Evolutionary conservation across 2,797 vertebrate genomes (phyloP).

Genomic region (Pygocentrus nattereri): DNA sequence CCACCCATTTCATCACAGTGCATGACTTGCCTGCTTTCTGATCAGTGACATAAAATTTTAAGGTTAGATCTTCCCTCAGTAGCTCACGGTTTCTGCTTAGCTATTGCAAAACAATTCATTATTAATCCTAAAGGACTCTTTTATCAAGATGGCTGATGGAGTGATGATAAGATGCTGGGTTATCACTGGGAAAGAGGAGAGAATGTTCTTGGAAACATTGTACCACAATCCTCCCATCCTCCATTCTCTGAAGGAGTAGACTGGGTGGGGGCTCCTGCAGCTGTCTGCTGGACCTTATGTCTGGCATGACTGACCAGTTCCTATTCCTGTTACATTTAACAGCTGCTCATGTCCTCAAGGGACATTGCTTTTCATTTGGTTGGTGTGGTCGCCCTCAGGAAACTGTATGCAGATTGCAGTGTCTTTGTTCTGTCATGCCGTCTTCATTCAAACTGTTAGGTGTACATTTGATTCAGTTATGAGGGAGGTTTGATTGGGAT

Average conservation of each 20-base stretch:
- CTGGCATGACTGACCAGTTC: slow-evolving; percentile 35
- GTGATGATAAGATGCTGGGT: no score
- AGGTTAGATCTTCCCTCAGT: no score
- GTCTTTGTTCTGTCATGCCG: background rate
- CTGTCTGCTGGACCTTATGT: slow-evolving; percentile 47
- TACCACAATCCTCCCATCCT: slow-evolving; percentile 38
- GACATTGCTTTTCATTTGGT: slow-evolving; percentile 18
- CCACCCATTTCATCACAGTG: background rate
- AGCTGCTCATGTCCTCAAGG: slow-evolving; percentile 38
- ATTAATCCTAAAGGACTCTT: background rate
- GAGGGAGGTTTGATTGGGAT: background rate
- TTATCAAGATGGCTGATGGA: background rate
- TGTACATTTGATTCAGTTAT: background rate
- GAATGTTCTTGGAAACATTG: slow-evolving; percentile 46
- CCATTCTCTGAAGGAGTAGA: slow-evolving; percentile 23
- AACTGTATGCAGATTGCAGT: no score
- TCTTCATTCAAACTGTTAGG: background rate
- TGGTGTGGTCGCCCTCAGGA: background rate
- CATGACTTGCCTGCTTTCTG: background rate
- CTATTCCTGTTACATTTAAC: slow-evolving; percentile 45
- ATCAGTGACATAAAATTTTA: no score
- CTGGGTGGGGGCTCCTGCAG: slow-evolving; percentile 52
- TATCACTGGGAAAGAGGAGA: background rate
- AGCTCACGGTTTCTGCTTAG: no score
- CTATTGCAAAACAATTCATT: no score